Base-by-base conservation (phyloP, 2,888 invertebrate genomes). In the Aricia artaxerxes region DNA sequence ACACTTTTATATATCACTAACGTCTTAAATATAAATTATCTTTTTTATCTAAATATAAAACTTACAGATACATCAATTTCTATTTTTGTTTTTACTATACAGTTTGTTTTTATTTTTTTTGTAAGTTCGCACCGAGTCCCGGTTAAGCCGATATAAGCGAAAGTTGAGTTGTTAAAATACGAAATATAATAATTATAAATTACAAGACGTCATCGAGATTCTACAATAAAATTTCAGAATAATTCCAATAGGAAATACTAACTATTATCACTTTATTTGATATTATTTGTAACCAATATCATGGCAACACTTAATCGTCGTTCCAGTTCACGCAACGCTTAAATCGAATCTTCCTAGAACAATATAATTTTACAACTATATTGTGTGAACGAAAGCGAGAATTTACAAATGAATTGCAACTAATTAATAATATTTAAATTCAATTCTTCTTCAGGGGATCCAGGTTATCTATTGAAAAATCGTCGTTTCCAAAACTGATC, bases 391-490 rank as follows among this genome's bases (percentile, higher is more conserved):
- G 83, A 85, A 88, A 88, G 87, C 86, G 84, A 88, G 82, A 83
- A 86, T 86, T 84, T 85, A 77, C 84, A 82, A 81, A 81, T 80
- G 80, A 84, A 86, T 86, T 87, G 83, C 87, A 83, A 80, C 83
- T 85, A 85, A 83, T 82, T 81, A 82, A 84, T 83, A 81, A 79
- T 80, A 79, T 79, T 80, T 78, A 69, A 78, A 76, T 80, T 87
- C 91, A 96, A 91, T 96, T 96, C 89, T 98, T 98, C 91, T 97
- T 96, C 86, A 99, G 94, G 81, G 99, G 99, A 95, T 99, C 99
- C 90, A 99, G 95, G 92, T 98, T 98, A 90, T 98, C 98, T 92
- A 99, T 94, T 84, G 98, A 97, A 94, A 99, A 99, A 94, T 99
- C 98, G 91, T 98, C 98, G 88, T 97, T 97, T 86, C 97, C 98